phyloP scores from a whole-genome alignment of 1,140 invertebrate species.

The Fopius arisanus region DNA sequence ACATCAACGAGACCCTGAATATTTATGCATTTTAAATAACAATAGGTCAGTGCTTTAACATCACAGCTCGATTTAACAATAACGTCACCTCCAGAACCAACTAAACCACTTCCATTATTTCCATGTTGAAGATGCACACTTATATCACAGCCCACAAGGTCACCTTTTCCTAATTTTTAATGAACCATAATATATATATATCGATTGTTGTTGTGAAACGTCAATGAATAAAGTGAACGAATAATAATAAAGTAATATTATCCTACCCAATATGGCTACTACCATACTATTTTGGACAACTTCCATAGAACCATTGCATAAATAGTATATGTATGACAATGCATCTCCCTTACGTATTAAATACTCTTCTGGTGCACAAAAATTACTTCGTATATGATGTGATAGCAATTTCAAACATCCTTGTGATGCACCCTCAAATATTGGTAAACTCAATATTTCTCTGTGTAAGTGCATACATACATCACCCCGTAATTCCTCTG shows the following conservation, averaged over 20 bases:
- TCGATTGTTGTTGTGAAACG: too few relatives aligned
- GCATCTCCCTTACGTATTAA: slow-evolving; percentile 97
- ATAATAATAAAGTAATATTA: too few relatives aligned
- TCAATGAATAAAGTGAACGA: too few relatives aligned
- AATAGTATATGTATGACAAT: slow-evolving; percentile 93
- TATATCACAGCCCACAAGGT: slow-evolving; percentile 95
- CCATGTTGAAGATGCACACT: slow-evolving; percentile 76
- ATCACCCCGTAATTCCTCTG: slow-evolving; percentile 92
- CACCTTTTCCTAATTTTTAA: slow-evolving; percentile 83
- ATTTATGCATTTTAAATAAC: slow-evolving; percentile 94
- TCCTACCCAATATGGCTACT: slow-evolving; percentile 94
- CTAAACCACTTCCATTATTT: slow-evolving; percentile 61
- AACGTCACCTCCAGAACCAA: slow-evolving; percentile 71
- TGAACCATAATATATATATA: not conserved
- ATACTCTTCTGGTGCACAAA: slow-evolving; percentile 96
- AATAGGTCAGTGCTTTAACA: slow-evolving; percentile 93
- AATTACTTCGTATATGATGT: slow-evolving; percentile 88
- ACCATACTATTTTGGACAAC: slow-evolving; percentile 98
- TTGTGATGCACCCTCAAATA: slow-evolving; percentile 92
- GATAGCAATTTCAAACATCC: slow-evolving; percentile 92
- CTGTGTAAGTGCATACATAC: slow-evolving; percentile 95
- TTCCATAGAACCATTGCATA: slow-evolving; percentile 98
- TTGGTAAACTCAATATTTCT: slow-evolving; percentile 91
- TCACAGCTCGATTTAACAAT: slow-evolving; percentile 93
- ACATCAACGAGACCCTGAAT: slow-evolving; percentile 91